Conservation (phyloP, 1,140 invertebrate genomes). For the Amyelois transitella region DNA sequence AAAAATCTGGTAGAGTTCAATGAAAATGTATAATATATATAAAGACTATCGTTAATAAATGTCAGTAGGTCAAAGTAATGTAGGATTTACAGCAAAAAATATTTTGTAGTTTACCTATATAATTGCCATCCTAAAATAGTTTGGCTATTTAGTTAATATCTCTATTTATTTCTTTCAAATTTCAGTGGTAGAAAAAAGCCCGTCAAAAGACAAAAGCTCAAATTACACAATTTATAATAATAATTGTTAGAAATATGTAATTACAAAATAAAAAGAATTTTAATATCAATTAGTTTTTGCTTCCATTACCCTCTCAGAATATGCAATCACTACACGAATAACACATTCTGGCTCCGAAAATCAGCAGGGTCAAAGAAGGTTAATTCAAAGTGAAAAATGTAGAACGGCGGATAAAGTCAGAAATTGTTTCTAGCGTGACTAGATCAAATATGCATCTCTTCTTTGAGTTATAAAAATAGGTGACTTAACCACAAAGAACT, state of each 20-base stretch:
- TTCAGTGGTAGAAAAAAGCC: background rate
- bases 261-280: conserved; percentile 3
- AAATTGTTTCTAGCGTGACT: no score
- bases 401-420: no score
- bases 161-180: background rate
- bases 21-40: background rate
- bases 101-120: background rate
- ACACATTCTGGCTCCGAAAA: no score
- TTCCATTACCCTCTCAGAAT: background rate
- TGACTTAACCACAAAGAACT: no score
- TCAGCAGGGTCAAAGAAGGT: no score
- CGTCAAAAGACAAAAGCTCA: background rate
- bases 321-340: no score
- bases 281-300: background rate
- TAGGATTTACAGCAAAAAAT: background rate
- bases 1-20: background rate
- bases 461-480: no score
- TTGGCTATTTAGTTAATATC: background rate
- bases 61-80: background rate
- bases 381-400: no score
- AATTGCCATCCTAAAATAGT: background rate
- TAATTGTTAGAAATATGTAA: background rate
- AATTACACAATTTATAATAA: background rate
- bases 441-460: no score
- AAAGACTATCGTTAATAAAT: background rate